Percentiles rank a stretch among this genome's conserved stretches.
Evolutionary conservation across 2,113 vertebrate species (phyloP).

Genomic region (Apodemus speciosus): DNA sequence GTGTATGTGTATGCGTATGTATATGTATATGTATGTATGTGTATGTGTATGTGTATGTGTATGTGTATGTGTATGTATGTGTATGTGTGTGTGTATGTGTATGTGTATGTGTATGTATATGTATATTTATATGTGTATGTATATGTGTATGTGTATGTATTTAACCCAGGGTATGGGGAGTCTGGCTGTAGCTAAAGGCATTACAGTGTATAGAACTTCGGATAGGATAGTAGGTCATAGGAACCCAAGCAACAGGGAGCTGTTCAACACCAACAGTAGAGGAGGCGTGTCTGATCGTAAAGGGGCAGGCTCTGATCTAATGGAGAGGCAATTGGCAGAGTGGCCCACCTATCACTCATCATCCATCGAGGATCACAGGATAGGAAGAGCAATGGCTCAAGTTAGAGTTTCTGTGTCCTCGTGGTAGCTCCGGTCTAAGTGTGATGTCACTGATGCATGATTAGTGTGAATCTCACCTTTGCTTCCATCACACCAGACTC

Average conservation of each 20-base stretch:
- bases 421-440: neutral
- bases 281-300: neutral
- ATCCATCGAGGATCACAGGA: too few relatives aligned
- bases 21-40: too few relatives aligned
- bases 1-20: too few relatives aligned
- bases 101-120: too few relatives aligned
- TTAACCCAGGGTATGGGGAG: neutral
- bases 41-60: too few relatives aligned
- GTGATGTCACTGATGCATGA: too few relatives aligned
- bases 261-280: neutral
- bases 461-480: neutral
- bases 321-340: neutral
- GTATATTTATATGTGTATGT: too few relatives aligned
- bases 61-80: too few relatives aligned
- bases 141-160: too few relatives aligned
- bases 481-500: conserved; percentile 81
- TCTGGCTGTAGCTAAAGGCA: neutral
- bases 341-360: neutral
- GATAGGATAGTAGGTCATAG: neutral
- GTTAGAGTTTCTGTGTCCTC: neutral
- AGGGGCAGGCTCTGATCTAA: neutral
- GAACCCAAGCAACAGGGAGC: too few relatives aligned
- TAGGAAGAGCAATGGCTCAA: neutral
- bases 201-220: neutral
- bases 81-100: too few relatives aligned